Evolutionary conservation across 53 echinoderm and acorn worm species (phyloP).

Genomic region (Holothuria scabra): DNA sequence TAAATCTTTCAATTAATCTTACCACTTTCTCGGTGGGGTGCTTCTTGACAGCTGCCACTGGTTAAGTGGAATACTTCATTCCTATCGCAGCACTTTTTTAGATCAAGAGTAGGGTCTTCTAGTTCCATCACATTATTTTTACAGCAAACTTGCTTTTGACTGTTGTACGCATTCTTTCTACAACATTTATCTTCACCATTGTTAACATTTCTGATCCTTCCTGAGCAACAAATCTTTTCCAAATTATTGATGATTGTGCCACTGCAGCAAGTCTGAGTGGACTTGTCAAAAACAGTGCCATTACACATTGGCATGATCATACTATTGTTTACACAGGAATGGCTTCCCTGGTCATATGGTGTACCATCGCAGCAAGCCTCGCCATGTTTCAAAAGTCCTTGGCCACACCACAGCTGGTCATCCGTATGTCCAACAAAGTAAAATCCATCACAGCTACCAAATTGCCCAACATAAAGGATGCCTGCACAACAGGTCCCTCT

Average conservation of each 20-base stretch:
- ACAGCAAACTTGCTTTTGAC: not conserved
- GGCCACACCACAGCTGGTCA: slow-evolving; percentile 6
- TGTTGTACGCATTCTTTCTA: not conserved
- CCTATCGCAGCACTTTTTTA: not conserved
- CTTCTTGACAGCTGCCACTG: no score
- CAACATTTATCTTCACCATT: slow-evolving; percentile 25
- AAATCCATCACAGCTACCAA: slow-evolving; percentile 11
- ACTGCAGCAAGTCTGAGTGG: not conserved
- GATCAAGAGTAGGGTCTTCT: not conserved
- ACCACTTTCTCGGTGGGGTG: no score
- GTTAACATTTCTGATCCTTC: not conserved
- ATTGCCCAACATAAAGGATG: slow-evolving; percentile 1
- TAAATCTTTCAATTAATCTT: no score
- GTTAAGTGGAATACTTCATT: no score
- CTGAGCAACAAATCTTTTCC: not conserved
- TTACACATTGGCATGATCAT: not conserved
- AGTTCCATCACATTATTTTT: not conserved
- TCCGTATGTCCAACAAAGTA: not conserved
- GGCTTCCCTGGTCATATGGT: not conserved
- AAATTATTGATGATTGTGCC: not conserved
- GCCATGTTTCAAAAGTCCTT: not conserved
- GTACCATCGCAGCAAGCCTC: not conserved
- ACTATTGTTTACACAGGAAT: not conserved
- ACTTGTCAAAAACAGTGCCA: not conserved
- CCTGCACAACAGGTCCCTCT: slow-evolving; percentile 12